A percentile compares a stretch with the other conserved stretches of the same genome.
Conservation (phyloP, 2,888 invertebrate species). For the Acholoe squamosa region DNA sequence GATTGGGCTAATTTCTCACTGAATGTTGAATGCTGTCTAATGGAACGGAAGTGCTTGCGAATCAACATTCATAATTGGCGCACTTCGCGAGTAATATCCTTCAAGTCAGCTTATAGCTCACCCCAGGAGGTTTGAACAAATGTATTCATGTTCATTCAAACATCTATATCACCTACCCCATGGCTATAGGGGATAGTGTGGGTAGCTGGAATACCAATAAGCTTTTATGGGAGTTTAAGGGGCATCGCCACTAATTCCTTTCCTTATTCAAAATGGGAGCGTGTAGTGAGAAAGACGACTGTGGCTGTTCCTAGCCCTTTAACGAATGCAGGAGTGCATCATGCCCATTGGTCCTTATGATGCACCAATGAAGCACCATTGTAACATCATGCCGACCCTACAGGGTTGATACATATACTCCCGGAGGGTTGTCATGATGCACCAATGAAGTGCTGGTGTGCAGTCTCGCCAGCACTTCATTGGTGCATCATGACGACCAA, state of each 20-base stretch:
- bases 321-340: too few species aligned
- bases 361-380: too few species aligned
- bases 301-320: background rate
- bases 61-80: conserved; percentile 23
- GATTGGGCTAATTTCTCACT: conserved; percentile 40
- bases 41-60: conserved; percentile 45
- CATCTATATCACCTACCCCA: background rate
- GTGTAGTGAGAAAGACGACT: background rate
- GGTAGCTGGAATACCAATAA: background rate
- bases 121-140: background rate
- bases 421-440: too few species aligned
- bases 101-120: background rate
- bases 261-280: background rate
- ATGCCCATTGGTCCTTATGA: too few species aligned
- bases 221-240: background rate
- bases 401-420: too few species aligned
- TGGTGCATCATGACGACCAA: too few species aligned
- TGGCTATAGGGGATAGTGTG: background rate
- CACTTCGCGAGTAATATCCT: conserved; percentile 38
- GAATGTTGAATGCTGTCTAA: conserved; percentile 52
- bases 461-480: too few species aligned
- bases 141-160: background rate
- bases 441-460: too few species aligned
- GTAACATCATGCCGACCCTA: too few species aligned
- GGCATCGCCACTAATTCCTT: conserved; percentile 4